phyloP scores from a whole-genome alignment of 2,888 invertebrate species.

The Nyleta sp. region DNA sequence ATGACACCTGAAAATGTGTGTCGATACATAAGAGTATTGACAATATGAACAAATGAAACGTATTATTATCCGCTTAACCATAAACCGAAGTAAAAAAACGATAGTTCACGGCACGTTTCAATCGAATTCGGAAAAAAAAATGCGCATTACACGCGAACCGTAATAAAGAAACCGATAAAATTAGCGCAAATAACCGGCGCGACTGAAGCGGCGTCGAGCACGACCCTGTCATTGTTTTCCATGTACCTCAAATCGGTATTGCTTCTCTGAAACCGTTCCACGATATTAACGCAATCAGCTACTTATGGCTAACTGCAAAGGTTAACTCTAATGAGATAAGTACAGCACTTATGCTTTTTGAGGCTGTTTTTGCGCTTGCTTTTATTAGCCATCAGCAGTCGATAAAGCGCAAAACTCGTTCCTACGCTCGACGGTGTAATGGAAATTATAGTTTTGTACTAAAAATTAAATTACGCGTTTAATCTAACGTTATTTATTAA shows the following conservation, averaged over 20 bases:
- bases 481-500: conserved; percentile 1
- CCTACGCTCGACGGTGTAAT: conserved; percentile 5
- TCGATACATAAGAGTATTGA: too few relatives aligned
- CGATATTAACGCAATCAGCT: conserved; percentile 57
- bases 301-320: conserved; percentile 61
- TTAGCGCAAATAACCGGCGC: conserved; percentile 21
- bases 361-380: conserved; percentile 42
- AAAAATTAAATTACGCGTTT: conserved; percentile 31
- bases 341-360: conserved; percentile 59
- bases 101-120: too few relatives aligned
- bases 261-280: conserved; percentile 35
- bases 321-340: conserved; percentile 66
- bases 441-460: conserved; percentile 16
- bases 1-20: too few relatives aligned
- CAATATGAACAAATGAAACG: not conserved
- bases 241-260: conserved; percentile 32
- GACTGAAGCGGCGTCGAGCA: not conserved
- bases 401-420: conserved; percentile 46
- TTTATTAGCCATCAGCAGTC: conserved; percentile 49
- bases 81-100: too few relatives aligned
- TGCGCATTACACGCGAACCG: not conserved
- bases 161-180: conserved; percentile 27
- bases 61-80: not conserved
- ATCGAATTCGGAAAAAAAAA: not conserved
- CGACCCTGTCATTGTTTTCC: conserved; percentile 44